These are phyloP conservation scores for Eurytoma californica DNA, from an alignment of 2,888 invertebrate genomes.

Conservation along the genomic window DNA sequence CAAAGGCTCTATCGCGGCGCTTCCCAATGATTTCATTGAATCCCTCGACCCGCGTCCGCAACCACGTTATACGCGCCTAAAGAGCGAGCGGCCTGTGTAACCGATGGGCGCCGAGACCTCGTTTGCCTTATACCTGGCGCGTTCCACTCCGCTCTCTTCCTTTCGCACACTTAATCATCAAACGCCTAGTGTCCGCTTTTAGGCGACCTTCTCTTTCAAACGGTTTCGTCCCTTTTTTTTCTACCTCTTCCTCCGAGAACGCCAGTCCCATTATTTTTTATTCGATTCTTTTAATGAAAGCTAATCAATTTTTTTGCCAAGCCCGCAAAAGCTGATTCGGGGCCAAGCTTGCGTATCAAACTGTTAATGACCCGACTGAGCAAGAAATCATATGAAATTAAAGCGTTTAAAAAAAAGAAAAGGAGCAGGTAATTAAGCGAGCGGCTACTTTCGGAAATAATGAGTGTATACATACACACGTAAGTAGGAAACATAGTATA, in stretches of 20 bases:
- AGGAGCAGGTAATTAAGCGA: constrained; percentile 17
- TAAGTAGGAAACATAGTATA: background rate
- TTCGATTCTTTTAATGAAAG: no score
- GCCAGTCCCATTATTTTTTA: no score
- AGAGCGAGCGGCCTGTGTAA: background rate
- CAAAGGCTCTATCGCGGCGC: background rate
- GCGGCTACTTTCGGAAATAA: constrained; percentile 11
- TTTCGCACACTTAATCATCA: background rate
- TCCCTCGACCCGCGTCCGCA: background rate
- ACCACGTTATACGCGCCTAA: background rate
- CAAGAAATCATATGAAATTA: constrained; percentile 32
- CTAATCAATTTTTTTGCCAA: background rate
- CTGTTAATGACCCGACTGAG: background rate
- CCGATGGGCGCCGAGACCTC: background rate
- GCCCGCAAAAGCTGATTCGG: background rate
- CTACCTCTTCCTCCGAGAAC: no score
- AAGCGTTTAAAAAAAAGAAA: background rate
- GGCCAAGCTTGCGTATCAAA: background rate
- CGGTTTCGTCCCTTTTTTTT: no score
- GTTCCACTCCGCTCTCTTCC: background rate
- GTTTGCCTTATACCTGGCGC: background rate
- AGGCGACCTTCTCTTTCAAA: no score
- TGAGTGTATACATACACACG: background rate
- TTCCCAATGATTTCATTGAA: background rate
- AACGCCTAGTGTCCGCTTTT: no score